These are phyloP conservation scores for Medauroidea extradentata DNA, from an alignment of 1,140 invertebrate species.

Conservation along the genomic window DNA sequence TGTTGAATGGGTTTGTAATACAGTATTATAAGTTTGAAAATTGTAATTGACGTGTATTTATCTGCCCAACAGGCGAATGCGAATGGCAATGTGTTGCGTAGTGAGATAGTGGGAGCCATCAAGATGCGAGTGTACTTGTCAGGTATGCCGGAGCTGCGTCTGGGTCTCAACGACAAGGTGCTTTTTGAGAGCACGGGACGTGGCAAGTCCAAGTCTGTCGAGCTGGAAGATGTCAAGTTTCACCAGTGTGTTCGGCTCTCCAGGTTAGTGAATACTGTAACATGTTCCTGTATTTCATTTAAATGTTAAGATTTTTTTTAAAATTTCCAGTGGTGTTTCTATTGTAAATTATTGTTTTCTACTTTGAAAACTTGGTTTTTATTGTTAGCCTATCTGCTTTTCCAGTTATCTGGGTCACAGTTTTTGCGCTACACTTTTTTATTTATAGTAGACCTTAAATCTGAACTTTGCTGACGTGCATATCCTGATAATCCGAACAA, in stretches of 20 bases:
- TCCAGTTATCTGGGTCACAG: too few relatives aligned
- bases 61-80: slow-evolving; percentile 82
- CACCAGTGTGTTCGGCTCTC: slow-evolving; percentile 98
- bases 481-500: too few relatives aligned
- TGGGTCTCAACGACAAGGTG: slow-evolving; percentile 99
- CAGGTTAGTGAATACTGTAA: slow-evolving; percentile 43
- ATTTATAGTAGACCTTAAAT: too few relatives aligned
- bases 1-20: too few relatives aligned
- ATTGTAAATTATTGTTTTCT: too few relatives aligned
- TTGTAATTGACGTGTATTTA: too few relatives aligned
- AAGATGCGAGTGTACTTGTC: slow-evolving; percentile 99
- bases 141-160: slow-evolving; percentile 98
- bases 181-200: slow-evolving; percentile 96
- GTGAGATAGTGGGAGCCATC: slow-evolving; percentile 98
- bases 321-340: too few relatives aligned
- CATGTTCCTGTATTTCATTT: neutral
- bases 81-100: slow-evolving; percentile 95
- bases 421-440: too few relatives aligned
- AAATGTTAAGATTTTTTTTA: neutral
- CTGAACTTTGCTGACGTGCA: too few relatives aligned
- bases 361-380: too few relatives aligned
- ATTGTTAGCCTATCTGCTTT: too few relatives aligned
- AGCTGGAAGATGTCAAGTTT: slow-evolving; percentile 99
- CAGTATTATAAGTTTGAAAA: too few relatives aligned
- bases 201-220: slow-evolving; percentile 98